A percentile compares a stretch with the other conserved stretches of the same genome.
Conservation (phyloP, 1,140 invertebrate genomes). For the Eurosta solidaginis region DNA sequence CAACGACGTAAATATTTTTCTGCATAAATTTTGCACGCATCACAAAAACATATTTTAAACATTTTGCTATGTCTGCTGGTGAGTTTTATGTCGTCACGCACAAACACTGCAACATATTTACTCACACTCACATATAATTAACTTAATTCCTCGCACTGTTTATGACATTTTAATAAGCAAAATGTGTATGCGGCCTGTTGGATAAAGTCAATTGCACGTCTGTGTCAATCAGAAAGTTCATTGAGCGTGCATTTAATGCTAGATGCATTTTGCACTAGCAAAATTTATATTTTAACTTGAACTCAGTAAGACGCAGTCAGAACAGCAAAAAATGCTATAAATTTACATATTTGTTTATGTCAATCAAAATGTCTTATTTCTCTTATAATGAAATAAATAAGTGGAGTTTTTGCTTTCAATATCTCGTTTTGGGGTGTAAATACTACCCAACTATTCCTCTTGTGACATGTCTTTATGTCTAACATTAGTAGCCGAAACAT, state of each 20-base stretch:
- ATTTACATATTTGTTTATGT: neutral
- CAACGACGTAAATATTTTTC: neutral
- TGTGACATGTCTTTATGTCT: neutral
- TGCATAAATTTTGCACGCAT: neutral
- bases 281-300: neutral
- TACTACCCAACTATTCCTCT: too few species aligned
- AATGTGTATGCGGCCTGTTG: neutral
- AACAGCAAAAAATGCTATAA: neutral
- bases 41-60: neutral
- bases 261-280: neutral
- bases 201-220: conserved; percentile 14
- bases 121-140: neutral
- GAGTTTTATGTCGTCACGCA: neutral
- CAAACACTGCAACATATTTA: too few species aligned
- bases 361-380: neutral
- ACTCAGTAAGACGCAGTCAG: neutral
- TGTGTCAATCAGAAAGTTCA: conserved; percentile 17
- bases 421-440: neutral
- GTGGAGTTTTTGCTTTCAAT: neutral
- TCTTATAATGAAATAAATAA: neutral
- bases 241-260: neutral
- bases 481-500: too few species aligned
- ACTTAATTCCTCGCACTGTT: neutral
- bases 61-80: neutral
- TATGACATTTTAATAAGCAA: conserved; percentile 23